Percentiles rank a stretch among this genome's conserved stretches.
phyloP scores from a whole-genome alignment of 2,797 vertebrate genomes.

The Anas capensis region DNA sequence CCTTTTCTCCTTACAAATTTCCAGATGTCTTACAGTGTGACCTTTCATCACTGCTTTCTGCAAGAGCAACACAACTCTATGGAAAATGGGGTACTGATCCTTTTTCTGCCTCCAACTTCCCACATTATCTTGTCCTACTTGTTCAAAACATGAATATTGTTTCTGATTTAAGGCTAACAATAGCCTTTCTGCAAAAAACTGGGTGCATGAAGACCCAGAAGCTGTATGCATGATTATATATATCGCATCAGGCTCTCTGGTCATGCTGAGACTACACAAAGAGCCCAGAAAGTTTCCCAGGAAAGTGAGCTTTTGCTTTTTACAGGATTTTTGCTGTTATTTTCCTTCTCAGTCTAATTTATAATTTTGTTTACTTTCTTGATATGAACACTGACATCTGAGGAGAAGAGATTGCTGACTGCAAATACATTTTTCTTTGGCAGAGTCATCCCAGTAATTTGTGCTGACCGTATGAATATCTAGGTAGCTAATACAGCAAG shows the following conservation, averaged over 20 bases:
- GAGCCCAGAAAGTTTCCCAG: background rate
- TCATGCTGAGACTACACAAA: background rate
- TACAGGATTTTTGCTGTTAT: background rate
- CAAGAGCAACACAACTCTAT: background rate
- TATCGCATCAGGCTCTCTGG: background rate
- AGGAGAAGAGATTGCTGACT: constrained; percentile 38
- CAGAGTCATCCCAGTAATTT: constrained; percentile 24
- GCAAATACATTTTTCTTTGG: background rate
- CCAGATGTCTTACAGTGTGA: background rate
- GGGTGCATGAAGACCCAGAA: background rate
- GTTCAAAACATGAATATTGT: background rate
- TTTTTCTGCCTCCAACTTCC: background rate
- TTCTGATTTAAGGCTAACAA: background rate
- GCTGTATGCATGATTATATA: background rate
- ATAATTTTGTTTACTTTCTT: constrained; percentile 33
- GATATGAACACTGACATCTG: constrained; percentile 13
- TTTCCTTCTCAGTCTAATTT: constrained; percentile 24
- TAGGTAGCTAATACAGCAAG: background rate
- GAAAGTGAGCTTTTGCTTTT: background rate
- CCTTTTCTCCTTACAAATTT: background rate
- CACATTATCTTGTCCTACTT: background rate
- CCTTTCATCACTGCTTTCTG: background rate
- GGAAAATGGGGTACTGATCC: background rate
- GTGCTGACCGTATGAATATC: constrained; percentile 26
- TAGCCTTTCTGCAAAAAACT: background rate